These are phyloP conservation scores for Cylindroiulus punctatus DNA, from an alignment of 2,888 invertebrate species.

Conservation along the genomic window DNA sequence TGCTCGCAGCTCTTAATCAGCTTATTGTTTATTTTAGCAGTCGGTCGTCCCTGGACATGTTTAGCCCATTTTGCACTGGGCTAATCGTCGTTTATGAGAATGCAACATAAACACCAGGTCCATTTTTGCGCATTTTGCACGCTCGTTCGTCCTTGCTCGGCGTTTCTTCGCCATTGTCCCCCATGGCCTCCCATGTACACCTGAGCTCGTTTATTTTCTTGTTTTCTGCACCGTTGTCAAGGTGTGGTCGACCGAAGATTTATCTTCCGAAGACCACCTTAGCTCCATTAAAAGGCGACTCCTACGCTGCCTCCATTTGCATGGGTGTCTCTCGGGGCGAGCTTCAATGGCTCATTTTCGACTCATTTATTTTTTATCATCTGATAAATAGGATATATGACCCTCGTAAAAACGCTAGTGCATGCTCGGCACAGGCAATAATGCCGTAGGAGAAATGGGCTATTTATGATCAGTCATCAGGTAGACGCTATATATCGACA, in stretches of 20 bases:
- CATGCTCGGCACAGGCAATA: background rate
- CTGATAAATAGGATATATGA: conserved; percentile 47
- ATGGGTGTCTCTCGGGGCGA: conserved; percentile 43
- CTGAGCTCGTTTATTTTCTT: conserved; percentile 43
- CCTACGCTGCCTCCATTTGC: conserved; percentile 47
- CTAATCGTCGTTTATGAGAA: conserved; percentile 7
- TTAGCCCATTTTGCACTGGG: background rate
- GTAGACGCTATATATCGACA: conserved; percentile 7
- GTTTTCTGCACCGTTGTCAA: conserved; percentile 47
- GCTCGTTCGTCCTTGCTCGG: background rate
- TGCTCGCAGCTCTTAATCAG: background rate
- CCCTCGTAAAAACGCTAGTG: conserved; percentile 9
- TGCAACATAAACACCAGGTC: background rate
- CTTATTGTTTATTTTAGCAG: conserved; percentile 29
- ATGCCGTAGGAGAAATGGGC: conserved; percentile 1
- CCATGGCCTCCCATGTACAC: conserved; percentile 7
- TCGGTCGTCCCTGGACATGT: background rate
- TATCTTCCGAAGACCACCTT: conserved; percentile 36
- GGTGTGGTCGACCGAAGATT: conserved; percentile 47
- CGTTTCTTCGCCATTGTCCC: background rate
- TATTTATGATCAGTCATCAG: conserved; percentile 35
- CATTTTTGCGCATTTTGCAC: background rate
- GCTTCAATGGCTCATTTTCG: conserved; percentile 45
- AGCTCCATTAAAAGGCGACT: conserved; percentile 42
- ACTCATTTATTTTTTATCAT: conserved; percentile 47